Conservation (phyloP, 2,113 vertebrate genomes). For the Upupa epops region DNA sequence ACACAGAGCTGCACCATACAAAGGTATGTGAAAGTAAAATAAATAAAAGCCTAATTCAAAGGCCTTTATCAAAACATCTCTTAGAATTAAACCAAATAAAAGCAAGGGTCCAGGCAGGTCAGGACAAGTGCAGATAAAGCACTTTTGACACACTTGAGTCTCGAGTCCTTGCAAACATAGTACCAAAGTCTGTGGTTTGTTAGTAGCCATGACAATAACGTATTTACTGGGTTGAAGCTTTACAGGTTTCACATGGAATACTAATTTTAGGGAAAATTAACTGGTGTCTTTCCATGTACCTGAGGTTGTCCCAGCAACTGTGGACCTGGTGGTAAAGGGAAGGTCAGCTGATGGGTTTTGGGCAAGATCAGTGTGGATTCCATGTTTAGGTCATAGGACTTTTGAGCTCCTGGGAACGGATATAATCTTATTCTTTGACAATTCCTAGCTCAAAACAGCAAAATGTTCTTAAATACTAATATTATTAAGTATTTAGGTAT, state of each 20-base stretch:
- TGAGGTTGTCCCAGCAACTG: background rate
- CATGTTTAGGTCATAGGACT: fast-evolving
- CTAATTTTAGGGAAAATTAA: background rate
- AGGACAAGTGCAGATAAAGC: background rate
- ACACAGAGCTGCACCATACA: background rate
- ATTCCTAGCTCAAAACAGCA: background rate
- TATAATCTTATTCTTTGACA: background rate
- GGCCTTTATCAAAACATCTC: background rate
- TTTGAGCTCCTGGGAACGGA: background rate
- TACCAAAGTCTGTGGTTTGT: background rate
- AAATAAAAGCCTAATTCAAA: background rate
- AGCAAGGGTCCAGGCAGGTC: background rate
- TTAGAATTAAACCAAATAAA: background rate
- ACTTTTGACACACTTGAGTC: background rate
- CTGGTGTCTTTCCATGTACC: background rate
- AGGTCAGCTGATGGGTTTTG: background rate
- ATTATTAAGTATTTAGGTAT: background rate
- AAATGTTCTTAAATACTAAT: background rate
- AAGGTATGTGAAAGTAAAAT: background rate
- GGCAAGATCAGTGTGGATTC: background rate
- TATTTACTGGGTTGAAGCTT: background rate
- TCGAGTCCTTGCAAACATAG: background rate
- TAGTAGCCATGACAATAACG: background rate
- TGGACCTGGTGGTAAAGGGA: background rate
- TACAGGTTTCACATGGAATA: background rate